Evolutionary conservation across 2,888 invertebrate species (phyloP), one percentile per base, ranked within the genome.

Genomic region (Ceriagrion tenellum): DNA sequence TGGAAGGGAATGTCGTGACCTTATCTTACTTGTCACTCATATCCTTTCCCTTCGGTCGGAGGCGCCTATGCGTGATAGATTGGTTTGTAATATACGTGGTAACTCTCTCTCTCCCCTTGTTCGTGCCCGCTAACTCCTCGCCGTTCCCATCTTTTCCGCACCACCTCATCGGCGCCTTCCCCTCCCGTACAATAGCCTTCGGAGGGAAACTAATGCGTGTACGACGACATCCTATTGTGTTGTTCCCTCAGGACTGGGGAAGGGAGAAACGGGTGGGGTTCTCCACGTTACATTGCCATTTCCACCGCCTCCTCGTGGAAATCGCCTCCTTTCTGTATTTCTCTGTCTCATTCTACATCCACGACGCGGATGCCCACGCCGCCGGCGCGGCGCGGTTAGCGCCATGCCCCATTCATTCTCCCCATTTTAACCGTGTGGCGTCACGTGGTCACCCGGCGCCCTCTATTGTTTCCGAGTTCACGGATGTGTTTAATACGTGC

Each of bases 291-390:
- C 81, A 81, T 81, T 81, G 35, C 81, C 81, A 81, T 81, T 81
- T 59, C 91, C 59, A 91, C 35, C 59, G 40, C 59, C 35, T 91
- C 91, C 91, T 89, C 91, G 59, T 59, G 16, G 3, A 59, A 91
- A 55, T 81, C 63, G 63, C 91, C 91, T 59, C 30, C 30, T 56
- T 40, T 26, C 47, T 88, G 40, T 47, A 59, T 59, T 59, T 59
- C 16, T 59, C 59, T 59, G 1, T 59, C 59, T 59, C 59, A 47
- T 47, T 47, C 47, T 47, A 2, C 8, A 4, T 47, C 47, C 47
- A 47, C 8, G 47, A 47, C 47, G 2, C 47, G 47, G 47, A 8
- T 47, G 47, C 47, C 47, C 47, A 47, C 47, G 47, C 47, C 47
- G 47, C 47, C 47, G 47, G 47, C 47, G 47, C 47, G 47, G 47